phyloP scores from a whole-genome alignment of 2,113 vertebrate species.

The Odontophorus gujanensis region DNA sequence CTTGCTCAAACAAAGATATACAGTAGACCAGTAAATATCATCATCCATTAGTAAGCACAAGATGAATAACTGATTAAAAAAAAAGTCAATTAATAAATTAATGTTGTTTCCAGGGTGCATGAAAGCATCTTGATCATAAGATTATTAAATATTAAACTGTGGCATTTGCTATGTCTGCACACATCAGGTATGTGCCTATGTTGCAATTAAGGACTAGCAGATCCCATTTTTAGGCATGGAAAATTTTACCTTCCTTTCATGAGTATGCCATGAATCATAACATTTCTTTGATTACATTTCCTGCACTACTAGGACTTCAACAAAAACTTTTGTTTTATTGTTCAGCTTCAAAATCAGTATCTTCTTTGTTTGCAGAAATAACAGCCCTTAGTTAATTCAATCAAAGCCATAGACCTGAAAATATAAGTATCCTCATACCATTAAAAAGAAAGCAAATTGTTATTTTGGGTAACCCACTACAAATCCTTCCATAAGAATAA shows the following conservation, averaged over 20 bases:
- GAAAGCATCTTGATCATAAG: neutral
- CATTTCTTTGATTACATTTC: neutral
- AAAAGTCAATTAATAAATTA: neutral
- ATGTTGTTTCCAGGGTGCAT: neutral
- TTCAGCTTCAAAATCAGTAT: neutral
- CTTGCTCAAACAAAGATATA: neutral
- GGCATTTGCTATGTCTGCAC: neutral
- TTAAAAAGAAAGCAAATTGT: neutral
- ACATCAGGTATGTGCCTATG: neutral
- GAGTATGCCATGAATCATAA: neutral
- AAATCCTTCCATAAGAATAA: neutral
- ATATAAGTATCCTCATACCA: neutral
- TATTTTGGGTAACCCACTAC: neutral
- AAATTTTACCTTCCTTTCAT: neutral
- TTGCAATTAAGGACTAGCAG: neutral
- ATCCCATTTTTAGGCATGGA: neutral
- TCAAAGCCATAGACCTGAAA: neutral
- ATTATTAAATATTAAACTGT: neutral
- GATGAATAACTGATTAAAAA: accelerated
- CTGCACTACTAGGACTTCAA: neutral
- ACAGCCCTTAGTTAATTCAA: neutral
- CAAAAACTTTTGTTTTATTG: neutral
- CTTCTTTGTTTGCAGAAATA: neutral
- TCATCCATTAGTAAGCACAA: neutral
- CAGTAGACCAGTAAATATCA: neutral